Base-by-base conservation (phyloP, 2,797 vertebrate species). In the Tokudaia muenninki region DNA sequence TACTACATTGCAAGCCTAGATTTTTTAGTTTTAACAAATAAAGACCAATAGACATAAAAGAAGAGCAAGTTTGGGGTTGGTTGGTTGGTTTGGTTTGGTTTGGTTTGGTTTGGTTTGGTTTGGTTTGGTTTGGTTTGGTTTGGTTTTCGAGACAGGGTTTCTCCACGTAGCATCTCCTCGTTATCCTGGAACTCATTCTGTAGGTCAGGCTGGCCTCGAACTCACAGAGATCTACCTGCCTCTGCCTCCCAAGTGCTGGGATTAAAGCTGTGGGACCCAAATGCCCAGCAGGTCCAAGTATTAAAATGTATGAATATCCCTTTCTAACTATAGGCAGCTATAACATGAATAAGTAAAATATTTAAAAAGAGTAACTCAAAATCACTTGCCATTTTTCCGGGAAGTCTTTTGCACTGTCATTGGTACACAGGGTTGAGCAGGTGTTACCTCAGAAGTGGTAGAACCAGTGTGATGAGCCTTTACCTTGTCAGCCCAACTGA, bases 401-500 rank as follows among this genome's bases (percentile, higher is more conserved):
- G 98, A 95, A 1, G 98, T 17, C 94, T 99, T 99, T 97, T 99
- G 99, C 34, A 96, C 96, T 0, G 98, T 98, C 44, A 92, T 83
- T 2, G 98, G 94, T 55, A 98, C 93, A n/a, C 94, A 97, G 19
- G 97, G 65, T 55, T 97, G 98, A 31, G 91, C 57, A n/a, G 98
- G 17, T 4, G 88, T 81, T 29, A 96, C 80, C 77, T 98, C 98
- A 31, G 97, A 98, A 96, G 12, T 94, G 61, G 98, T 96, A 14
- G 99, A 98, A 65, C 95, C 96, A 12, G 99, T 98, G 50, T 99
- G 99, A 97, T 99, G 99, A 97, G 99, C 99, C 97, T 99, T 99
- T 13, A 99, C 99, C 96, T 99, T 99, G 97, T 99, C 99, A 0
- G 99, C 99, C 99, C 99, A 99, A 96, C 99, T 99, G 44, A 99